Evolutionary conservation across 2,113 vertebrate species (phyloP), one percentile per base, ranked within the genome.

Genomic region (Suncus etruscus): DNA sequence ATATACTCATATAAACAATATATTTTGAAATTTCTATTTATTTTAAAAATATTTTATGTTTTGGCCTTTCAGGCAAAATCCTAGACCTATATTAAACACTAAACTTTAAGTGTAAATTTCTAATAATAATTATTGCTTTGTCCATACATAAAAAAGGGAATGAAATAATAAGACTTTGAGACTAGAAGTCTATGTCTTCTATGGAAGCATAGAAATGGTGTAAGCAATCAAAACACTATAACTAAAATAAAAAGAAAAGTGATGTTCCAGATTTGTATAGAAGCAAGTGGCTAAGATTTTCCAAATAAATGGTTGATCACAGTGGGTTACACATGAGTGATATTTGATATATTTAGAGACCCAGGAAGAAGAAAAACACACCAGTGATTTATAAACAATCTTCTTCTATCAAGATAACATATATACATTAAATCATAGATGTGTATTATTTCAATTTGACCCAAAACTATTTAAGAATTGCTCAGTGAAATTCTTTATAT

Each of bases 121-220:
- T 63, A 90, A 48, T 45, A 29, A 1, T 8, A 58, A 16, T 70
- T 86, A 4, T 76, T 8, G 72, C 39, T 54, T 70, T 61, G 18
- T 31, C 25, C 75, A 15, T 1, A 6, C 74, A 83, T 90, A 84
- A 74, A 29, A 24, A 48, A 77, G 6, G 0, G 20, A 80, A 14
- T 66, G 66, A 14, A 75, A 90, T 90, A 63, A 12, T 20, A 85
- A 86, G 29, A 8, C 1, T 76, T 24, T 77, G 61, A 80, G 12
- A 85, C 68, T 90, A 69, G 9, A 50, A 39, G 39, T 84, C 12
- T 84, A 54, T 68, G 15, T 76, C 86, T 89, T 12, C 20, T 58
- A 27, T 74, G 14, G 32, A 84, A 6, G 12, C 16, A 31, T 29
- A 24, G 8, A 77, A 54, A 83, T 16, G 84, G 27, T 78, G 63